These are phyloP conservation scores for Agapornis canus DNA, from an alignment of 2,797 vertebrate genomes.

Conservation along the genomic window DNA sequence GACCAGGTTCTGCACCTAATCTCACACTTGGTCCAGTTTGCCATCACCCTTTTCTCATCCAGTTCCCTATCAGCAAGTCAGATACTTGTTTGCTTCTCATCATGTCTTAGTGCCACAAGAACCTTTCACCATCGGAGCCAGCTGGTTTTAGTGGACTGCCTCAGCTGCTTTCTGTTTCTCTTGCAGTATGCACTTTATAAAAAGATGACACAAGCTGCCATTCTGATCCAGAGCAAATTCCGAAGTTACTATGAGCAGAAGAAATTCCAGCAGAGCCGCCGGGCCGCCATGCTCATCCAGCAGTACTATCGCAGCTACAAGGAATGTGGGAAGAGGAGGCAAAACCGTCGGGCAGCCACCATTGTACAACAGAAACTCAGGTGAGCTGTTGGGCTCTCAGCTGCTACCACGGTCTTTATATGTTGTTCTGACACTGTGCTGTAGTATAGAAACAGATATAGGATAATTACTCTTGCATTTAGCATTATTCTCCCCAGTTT, in stretches of 20 bases:
- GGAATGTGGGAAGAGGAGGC: slow-evolving; percentile 89
- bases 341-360: slow-evolving; percentile 85
- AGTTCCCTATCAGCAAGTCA: background rate
- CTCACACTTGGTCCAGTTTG: background rate
- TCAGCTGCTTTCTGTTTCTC: slow-evolving; percentile 59
- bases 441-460: background rate
- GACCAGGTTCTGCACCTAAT: background rate
- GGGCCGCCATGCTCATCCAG: slow-evolving; percentile 96
- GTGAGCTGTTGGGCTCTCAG: slow-evolving; percentile 58
- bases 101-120: background rate
- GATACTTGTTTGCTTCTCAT: background rate
- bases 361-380: slow-evolving; percentile 96
- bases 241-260: slow-evolving; percentile 98
- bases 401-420: rapidly evolving
- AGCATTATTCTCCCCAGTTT: background rate
- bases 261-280: slow-evolving; percentile 96
- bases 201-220: slow-evolving; percentile 99
- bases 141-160: background rate
- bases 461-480: background rate
- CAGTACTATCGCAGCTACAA: slow-evolving; percentile 98
- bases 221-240: slow-evolving; percentile 99
- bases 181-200: slow-evolving; percentile 99
- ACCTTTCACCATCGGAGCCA: background rate
- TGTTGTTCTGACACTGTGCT: background rate
- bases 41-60: background rate